These are phyloP conservation scores for Anticlea derivata DNA, from an alignment of 2,888 invertebrate species.

Conservation along the genomic window DNA sequence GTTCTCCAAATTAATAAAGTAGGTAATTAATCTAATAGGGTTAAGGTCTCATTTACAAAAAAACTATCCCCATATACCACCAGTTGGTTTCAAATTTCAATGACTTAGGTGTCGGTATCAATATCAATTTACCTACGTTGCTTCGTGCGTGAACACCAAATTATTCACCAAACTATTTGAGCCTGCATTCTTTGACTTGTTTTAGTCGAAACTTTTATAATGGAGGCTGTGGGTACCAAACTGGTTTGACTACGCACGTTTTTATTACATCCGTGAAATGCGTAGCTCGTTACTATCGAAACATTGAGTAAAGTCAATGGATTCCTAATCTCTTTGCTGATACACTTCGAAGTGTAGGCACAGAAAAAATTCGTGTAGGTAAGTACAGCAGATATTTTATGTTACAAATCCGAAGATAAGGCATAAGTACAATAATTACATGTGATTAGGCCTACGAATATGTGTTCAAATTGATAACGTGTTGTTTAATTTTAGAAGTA, in stretches of 20 bases:
- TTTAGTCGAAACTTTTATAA: constrained; percentile 1
- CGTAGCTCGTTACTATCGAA: too few species aligned
- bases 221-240: neutral
- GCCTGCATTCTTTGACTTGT: constrained; percentile 1
- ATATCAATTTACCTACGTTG: neutral
- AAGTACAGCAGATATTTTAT: too few species aligned
- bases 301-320: neutral
- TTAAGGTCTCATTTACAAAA: constrained; percentile 12
- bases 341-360: too few species aligned
- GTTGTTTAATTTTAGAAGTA: too few species aligned
- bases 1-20: neutral
- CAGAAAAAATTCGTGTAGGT: too few species aligned
- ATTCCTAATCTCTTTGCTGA: too few species aligned
- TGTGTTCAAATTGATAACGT: too few species aligned
- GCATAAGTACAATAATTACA: too few species aligned
- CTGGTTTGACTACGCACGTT: constrained; percentile 13
- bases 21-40: constrained; percentile 6
- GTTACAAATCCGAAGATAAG: too few species aligned
- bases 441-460: too few species aligned
- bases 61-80: neutral
- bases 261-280: neutral
- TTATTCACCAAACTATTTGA: constrained; percentile 1
- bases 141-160: too few species aligned
- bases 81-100: constrained; percentile 24
- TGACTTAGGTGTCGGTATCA: constrained; percentile 22